phyloP scores from a whole-genome alignment of 2,888 invertebrate species.

The Tortricodes alternella region DNA sequence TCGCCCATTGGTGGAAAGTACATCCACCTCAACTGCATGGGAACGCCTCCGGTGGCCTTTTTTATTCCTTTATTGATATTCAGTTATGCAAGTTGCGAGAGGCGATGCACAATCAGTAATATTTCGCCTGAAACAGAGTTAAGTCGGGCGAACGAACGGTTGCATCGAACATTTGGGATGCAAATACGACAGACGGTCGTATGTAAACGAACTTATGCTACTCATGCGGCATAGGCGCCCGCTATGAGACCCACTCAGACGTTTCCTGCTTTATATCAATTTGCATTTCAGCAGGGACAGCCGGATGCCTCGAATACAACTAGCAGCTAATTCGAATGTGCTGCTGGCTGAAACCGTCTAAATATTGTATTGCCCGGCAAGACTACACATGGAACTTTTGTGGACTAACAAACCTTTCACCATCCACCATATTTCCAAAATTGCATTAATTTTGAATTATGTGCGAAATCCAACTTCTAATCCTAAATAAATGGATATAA shows the following conservation, averaged over 20 bases:
- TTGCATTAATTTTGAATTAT: background rate
- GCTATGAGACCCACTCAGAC: constrained; percentile 82
- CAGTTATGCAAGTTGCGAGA: constrained; percentile 80
- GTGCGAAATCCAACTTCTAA: too few relatives aligned
- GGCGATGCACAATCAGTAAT: constrained; percentile 80
- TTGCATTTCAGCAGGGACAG: constrained; percentile 75
- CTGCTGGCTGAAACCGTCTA: background rate
- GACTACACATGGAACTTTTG: background rate
- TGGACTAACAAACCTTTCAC: background rate
- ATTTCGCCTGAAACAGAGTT: constrained; percentile 75
- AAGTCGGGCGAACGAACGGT: constrained; percentile 71
- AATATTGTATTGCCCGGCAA: background rate
- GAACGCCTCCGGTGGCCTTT: constrained; percentile 78
- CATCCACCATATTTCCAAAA: background rate
- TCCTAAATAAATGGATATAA: too few relatives aligned
- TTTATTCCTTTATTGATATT: constrained; percentile 82
- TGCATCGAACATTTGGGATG: constrained; percentile 79
- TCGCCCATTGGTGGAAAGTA: constrained; percentile 79
- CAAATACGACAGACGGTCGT: constrained; percentile 79
- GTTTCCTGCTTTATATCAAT: constrained; percentile 82
- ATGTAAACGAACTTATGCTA: constrained; percentile 82
- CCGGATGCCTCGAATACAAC: constrained; percentile 34
- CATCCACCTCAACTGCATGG: constrained; percentile 76
- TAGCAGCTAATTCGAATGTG: background rate
- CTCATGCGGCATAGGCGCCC: constrained; percentile 76